Base-by-base conservation (phyloP, 2,797 vertebrate genomes). In the Valencia hispanica region DNA sequence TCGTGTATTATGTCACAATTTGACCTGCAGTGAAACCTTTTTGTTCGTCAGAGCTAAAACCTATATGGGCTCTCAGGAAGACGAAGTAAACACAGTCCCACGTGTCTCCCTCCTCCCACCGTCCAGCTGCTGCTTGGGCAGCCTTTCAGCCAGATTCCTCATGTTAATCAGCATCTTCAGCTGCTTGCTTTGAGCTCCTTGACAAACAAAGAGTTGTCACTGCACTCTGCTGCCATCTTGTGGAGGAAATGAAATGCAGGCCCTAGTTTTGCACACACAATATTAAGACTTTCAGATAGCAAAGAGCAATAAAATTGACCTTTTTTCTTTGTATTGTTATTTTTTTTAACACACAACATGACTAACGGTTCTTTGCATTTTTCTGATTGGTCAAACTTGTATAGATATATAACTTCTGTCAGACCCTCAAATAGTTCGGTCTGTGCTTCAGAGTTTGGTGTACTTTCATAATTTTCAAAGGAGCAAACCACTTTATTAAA, bases 71-170 rank as follows among this genome's bases (percentile, higher is more conserved):
- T 65, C 30, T 36, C 22, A 70, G 10, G 4, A 34, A 57, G 39
- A 43, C 9, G n/a, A 34, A 61, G 8, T 39, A 20, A 25, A 4
- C 22, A 43, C 39, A 68, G 22, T 10, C 5, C n/a, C 9, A 36
- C 43, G 25, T 30, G 43, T 55, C 20, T 20, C 79, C 69, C 0
- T 72, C 53, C 59, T 87, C 83, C 70, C 73, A 88, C 86, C 76
- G 71, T n/a, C 80, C 81, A 85, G 84, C 73, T 91, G 89, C 0
- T 87, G 84, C 43, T 71, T 77, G 32, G 85, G 36, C 72, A 94
- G 61, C 5, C 10, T 3, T 0, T 86, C 74, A 0, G 68, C 77
- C 76, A 93, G 61, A 10, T 15, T 81, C 50, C 30, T 87, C 75
- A 91, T 8, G 53, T 72, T 36, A 48, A 57, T 25, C 70, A 92